Evolutionary conservation across 1,140 invertebrate species (phyloP).

Genomic region (Hyles euphorbiae): DNA sequence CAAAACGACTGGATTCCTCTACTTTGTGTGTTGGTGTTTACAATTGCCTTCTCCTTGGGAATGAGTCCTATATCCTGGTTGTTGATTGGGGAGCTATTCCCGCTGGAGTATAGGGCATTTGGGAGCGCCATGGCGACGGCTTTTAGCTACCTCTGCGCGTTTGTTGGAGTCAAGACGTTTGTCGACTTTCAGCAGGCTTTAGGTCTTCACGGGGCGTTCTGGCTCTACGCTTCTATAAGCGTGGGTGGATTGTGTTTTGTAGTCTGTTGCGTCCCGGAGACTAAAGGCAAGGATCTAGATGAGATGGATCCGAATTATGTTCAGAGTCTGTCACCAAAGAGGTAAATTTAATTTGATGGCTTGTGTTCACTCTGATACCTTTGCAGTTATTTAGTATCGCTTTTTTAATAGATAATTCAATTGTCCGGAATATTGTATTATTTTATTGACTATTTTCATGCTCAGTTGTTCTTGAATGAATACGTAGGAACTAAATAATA

Average conservation of each 20-base stretch:
- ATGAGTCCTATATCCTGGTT: conserved; percentile 95
- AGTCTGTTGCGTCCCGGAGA: conserved; percentile 92
- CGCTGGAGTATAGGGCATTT: conserved; percentile 88
- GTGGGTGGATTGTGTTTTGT: conserved; percentile 90
- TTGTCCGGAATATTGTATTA: too few relatives aligned
- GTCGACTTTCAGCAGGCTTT: conserved; percentile 87
- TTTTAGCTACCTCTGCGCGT: conserved; percentile 92
- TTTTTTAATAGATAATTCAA: too few relatives aligned
- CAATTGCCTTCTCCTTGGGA: conserved; percentile 90
- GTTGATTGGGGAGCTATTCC: conserved; percentile 93
- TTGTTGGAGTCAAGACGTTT: conserved; percentile 94
- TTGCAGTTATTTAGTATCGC: neutral
- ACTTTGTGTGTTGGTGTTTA: conserved; percentile 88
- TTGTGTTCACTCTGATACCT: conserved; percentile 37
- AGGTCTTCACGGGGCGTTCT: conserved; percentile 90
- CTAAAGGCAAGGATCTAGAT: conserved; percentile 91
- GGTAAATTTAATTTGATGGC: conserved; percentile 40
- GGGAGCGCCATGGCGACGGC: conserved; percentile 90
- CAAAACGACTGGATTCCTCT: conserved; percentile 89
- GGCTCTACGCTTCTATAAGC: conserved; percentile 91
- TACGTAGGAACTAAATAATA: too few relatives aligned
- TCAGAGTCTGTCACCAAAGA: conserved; percentile 70
- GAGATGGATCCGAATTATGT: conserved; percentile 88
- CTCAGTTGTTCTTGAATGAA: too few relatives aligned
- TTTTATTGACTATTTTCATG: too few relatives aligned